Base-by-base conservation (phyloP, 2,888 invertebrate species). In the Timema podura region DNA sequence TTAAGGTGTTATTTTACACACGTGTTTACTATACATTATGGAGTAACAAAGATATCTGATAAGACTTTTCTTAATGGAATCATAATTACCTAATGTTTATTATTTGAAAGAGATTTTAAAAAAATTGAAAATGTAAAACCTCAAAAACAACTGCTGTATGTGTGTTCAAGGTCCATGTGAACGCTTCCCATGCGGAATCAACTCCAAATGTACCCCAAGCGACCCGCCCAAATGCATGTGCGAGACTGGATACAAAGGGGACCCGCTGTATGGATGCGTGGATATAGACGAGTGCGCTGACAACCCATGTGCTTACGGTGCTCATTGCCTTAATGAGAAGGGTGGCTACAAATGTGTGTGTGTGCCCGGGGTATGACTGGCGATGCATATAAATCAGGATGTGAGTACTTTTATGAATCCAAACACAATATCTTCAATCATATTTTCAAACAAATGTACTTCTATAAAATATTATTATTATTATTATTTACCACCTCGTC, bases 211-310 rank as follows among this genome's bases (percentile, higher is more conserved):
- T 79, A 92, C 92, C 1, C 92, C 94, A 0, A 91, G 90, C 72
- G 93, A 95, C 82, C 95, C 95, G 9, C 95, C 95, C 0, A 89
- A 88, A 77, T 96, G 96, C 79, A 89, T 92, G 87, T 96, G 96
- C 80, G 89, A 91, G 81, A 85, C 89, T 30, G 95, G 96, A 13
- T 95, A 88, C 79, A 91, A 92, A 81, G 95, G 95, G 11, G 91
- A 95, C 81, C 92, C 95, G 0, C 85, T 92, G 59, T 88, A 89
- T 75, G 93, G 94, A 48, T 95, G 95, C 78, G 85, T 88, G 2
- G 94, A 95, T 78, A 89, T 92, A 73, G 92, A 96, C 79, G 95
- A 96, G 82, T 96, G 96, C 78, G 84, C 87, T 2, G 89, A 90
- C 76, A 87, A 89, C 74, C 94, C 95, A 0, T 95, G 95, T 79